Percentiles rank a stretch among this genome's conserved stretches.
phyloP scores from a whole-genome alignment of 2,113 vertebrate species.

The Microtus pennsylvanicus region DNA sequence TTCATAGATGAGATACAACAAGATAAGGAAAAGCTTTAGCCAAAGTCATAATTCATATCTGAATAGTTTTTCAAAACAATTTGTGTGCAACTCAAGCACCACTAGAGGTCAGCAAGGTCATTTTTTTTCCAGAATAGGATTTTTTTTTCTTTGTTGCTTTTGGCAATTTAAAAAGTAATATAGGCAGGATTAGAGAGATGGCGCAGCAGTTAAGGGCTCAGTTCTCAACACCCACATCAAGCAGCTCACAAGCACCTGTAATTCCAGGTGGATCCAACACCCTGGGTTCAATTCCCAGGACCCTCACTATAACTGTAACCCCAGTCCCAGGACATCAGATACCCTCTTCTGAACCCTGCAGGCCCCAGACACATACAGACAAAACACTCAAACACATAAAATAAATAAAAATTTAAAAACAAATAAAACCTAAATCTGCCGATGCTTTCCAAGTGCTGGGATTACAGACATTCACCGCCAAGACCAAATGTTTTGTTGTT shows the following conservation, averaged over 20 bases:
- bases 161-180: neutral
- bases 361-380: neutral
- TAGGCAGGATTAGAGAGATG: neutral
- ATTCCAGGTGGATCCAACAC: neutral
- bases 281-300: neutral
- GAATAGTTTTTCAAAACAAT: conserved; percentile 55
- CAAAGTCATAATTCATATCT: conserved; percentile 2
- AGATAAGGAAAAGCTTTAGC: neutral
- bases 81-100: conserved; percentile 39
- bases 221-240: neutral
- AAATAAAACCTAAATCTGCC: neutral
- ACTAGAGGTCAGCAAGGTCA: conserved; percentile 79
- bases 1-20: neutral
- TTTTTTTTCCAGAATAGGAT: neutral
- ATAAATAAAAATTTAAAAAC: neutral
- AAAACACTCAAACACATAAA: neutral
- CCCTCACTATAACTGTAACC: neutral
- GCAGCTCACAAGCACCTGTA: neutral
- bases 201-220: neutral
- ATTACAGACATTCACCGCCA: neutral
- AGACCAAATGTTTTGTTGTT: neutral
- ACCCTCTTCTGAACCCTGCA: neutral
- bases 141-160: neutral
- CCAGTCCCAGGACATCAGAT: neutral
- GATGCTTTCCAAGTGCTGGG: neutral